phyloP scores from a whole-genome alignment of 2,113 vertebrate genomes.

The Oreotragus oreotragus region DNA sequence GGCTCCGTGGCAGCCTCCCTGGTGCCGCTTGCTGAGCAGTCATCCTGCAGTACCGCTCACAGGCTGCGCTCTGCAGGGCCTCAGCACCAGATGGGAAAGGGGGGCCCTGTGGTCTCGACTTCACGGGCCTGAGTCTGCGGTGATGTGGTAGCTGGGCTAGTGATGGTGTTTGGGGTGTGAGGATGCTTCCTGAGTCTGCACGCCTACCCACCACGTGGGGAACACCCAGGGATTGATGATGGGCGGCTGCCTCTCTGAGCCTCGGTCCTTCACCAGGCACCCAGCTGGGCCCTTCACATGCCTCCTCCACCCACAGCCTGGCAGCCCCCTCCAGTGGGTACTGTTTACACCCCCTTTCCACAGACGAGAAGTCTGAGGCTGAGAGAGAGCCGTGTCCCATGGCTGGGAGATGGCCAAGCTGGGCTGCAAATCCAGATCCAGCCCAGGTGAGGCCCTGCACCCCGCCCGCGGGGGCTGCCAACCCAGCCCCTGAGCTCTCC shows the following conservation, averaged over 20 bases:
- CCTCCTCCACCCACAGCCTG: background rate
- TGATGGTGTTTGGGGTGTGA: accelerated
- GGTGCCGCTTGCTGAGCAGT: background rate
- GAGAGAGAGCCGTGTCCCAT: background rate
- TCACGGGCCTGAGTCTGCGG: no score
- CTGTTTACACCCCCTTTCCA: background rate
- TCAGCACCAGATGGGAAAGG: background rate
- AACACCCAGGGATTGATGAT: background rate
- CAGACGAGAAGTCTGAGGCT: background rate
- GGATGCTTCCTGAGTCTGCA: background rate
- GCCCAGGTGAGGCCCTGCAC: background rate
- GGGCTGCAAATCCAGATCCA: background rate
- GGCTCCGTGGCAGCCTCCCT: background rate
- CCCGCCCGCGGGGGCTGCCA: background rate
- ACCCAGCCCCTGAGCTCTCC: background rate
- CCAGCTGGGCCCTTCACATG: background rate
- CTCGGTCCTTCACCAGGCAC: background rate
- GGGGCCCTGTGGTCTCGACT: accelerated
- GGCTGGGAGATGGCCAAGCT: background rate
- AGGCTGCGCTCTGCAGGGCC: background rate
- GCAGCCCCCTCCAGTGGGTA: background rate
- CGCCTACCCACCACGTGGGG: accelerated
- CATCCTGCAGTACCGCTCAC: background rate
- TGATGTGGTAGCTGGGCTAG: accelerated
- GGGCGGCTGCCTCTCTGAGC: background rate